Conservation (phyloP, 2,888 invertebrate species). For the Esperia sulphurella region DNA sequence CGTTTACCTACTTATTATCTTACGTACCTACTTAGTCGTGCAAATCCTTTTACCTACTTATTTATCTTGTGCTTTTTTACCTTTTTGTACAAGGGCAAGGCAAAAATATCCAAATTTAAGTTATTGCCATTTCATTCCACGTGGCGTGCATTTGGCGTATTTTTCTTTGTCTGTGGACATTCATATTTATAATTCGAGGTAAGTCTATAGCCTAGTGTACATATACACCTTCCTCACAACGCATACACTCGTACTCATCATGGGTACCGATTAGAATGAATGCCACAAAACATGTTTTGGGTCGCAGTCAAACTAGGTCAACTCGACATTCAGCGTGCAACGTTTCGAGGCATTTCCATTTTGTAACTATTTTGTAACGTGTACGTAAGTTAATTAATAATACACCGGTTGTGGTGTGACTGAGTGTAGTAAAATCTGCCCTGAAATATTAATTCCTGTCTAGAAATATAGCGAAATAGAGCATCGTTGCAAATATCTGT, state of each 20-base stretch:
- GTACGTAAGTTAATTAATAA: not conserved
- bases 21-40: too few species aligned
- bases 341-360: not conserved
- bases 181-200: too few species aligned
- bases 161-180: too few species aligned
- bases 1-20: too few species aligned
- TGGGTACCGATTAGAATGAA: not conserved
- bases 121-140: too few species aligned
- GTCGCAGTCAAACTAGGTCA: slow-evolving; percentile 7
- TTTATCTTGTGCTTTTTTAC: too few species aligned
- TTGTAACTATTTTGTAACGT: not conserved
- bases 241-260: not conserved
- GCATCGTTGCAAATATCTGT: not conserved
- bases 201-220: too few species aligned
- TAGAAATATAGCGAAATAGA: not conserved
- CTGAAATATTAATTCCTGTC: not conserved
- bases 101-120: too few species aligned
- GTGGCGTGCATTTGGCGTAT: too few species aligned
- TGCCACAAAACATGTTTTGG: slow-evolving; percentile 3
- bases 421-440: not conserved
- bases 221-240: too few species aligned
- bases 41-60: too few species aligned
- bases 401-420: not conserved
- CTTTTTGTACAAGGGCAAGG: too few species aligned
- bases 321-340: slow-evolving; percentile 2